Conservation (phyloP, 2,797 vertebrate species). For the Nyctalus aviator region DNA sequence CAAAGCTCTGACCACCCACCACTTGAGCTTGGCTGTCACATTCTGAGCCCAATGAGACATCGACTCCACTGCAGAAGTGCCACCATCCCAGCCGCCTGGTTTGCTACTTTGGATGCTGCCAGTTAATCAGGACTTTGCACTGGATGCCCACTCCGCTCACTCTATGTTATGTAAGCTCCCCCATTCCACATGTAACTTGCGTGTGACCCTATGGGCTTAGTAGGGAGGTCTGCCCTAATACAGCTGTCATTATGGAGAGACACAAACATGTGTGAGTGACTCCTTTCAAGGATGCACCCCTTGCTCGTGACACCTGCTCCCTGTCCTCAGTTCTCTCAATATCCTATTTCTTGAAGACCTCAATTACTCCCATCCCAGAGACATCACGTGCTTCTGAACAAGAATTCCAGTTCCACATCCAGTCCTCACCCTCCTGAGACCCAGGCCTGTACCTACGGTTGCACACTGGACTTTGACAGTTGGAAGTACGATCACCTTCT, state of each 20-base stretch:
- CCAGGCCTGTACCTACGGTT: accelerated
- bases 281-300: background rate
- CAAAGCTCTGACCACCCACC: background rate
- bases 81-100: background rate
- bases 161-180: background rate
- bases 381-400: background rate
- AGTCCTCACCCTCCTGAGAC: background rate
- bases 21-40: background rate
- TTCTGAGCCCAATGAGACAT: background rate
- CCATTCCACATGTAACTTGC: background rate
- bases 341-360: background rate
- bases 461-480: background rate
- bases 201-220: background rate
- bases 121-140: background rate
- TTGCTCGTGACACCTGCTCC: background rate
- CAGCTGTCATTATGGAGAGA: background rate
- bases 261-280: background rate
- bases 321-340: background rate
- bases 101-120: background rate
- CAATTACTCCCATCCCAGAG: background rate
- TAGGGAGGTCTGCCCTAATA: background rate
- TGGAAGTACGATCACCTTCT: background rate
- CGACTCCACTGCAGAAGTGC: background rate
- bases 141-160: background rate
- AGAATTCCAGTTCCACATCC: background rate